These are phyloP conservation scores for Semotilus atromaculatus DNA, from an alignment of 2,797 vertebrate genomes.

Conservation along the genomic window DNA sequence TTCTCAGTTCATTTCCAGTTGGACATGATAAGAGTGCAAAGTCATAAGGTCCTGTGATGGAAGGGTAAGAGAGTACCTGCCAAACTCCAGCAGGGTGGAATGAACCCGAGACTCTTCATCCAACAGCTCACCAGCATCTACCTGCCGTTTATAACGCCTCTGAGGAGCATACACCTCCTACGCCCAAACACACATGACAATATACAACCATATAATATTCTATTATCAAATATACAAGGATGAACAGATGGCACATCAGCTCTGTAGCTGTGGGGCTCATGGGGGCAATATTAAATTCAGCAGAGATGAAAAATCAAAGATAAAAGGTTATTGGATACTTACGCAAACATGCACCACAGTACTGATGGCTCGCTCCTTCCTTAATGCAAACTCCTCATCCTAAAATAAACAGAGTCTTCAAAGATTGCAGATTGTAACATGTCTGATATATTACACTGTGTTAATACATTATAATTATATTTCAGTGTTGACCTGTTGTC, in stretches of 20 bases:
- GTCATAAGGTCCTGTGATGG: background rate
- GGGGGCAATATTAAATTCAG: background rate
- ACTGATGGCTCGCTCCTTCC: slow-evolving; percentile 85
- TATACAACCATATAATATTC: background rate
- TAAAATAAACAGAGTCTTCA: slow-evolving; percentile 61
- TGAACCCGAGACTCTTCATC: slow-evolving; percentile 95
- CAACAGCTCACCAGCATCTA: slow-evolving; percentile 82
- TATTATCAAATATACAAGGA: background rate
- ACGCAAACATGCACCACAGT: slow-evolving; percentile 85
- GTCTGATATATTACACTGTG: background rate
- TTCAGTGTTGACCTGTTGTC: background rate
- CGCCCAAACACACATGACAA: slow-evolving; percentile 5
- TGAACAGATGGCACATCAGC: background rate
- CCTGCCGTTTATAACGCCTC: slow-evolving; percentile 90
- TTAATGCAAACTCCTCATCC: slow-evolving; percentile 91
- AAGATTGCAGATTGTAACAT: background rate
- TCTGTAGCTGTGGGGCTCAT: background rate
- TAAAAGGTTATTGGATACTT: slow-evolving; percentile 69
- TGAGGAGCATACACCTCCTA: slow-evolving; percentile 94
- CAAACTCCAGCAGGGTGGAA: slow-evolving; percentile 93
- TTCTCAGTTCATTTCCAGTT: background rate
- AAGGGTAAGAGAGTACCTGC: slow-evolving; percentile 78
- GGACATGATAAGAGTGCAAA: background rate
- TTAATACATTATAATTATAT: background rate
- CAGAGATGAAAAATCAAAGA: background rate